A percentile compares a stretch with the other conserved stretches of the same genome.
Conservation (phyloP, 2,113 vertebrate species). For the Xenotilapia flavipinnis region DNA sequence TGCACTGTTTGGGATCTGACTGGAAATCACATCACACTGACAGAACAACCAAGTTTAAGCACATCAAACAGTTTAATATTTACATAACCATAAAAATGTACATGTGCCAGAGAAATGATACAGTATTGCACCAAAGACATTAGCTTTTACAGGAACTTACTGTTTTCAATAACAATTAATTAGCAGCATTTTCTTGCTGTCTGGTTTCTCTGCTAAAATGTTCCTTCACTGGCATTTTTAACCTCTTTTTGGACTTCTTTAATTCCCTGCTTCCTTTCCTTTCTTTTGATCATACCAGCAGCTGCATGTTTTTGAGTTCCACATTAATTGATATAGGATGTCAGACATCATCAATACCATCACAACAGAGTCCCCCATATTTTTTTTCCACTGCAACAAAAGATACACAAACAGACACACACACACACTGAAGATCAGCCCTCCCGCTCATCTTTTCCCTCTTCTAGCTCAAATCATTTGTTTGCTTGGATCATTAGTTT, state of each 20-base stretch:
- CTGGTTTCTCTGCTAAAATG: not conserved
- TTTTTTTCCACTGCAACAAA: constrained; percentile 25
- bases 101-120: not conserved
- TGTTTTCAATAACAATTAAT: not conserved
- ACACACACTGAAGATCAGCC: not conserved
- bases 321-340: constrained; percentile 4
- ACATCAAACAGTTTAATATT: not conserved
- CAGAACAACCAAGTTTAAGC: not conserved
- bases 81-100: not conserved
- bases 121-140: not conserved
- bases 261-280: not conserved
- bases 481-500: constrained; percentile 21
- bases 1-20: not conserved
- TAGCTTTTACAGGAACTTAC: not conserved
- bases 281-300: not conserved
- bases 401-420: not conserved
- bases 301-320: not conserved
- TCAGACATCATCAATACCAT: constrained; percentile 27
- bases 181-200: not conserved
- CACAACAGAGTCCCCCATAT: not conserved
- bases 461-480: not conserved
- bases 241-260: not conserved
- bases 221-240: not conserved
- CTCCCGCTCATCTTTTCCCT: not conserved
- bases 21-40: not conserved